Percentiles rank a stretch among this genome's conserved stretches.
These are phyloP conservation scores for Phthorimaea operculella DNA, from an alignment of 1,140 invertebrate genomes.

Conservation along the genomic window DNA sequence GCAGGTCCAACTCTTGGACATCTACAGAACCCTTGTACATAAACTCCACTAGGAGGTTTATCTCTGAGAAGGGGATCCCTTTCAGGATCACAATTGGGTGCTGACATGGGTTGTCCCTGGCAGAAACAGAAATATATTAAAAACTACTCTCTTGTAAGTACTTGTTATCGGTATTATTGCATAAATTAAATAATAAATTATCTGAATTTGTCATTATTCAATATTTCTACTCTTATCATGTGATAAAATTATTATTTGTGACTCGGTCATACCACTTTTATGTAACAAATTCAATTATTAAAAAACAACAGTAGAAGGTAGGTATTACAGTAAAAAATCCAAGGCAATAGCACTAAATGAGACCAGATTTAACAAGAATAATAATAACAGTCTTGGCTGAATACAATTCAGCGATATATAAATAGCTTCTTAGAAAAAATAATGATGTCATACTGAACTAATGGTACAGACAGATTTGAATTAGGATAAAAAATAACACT, in stretches of 20 bases:
- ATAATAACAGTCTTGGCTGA: conserved; percentile 17
- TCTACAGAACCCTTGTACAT: conserved; percentile 80
- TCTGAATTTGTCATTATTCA: conserved; percentile 30
- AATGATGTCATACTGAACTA: conserved; percentile 41
- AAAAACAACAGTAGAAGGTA: background rate
- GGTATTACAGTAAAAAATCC: background rate
- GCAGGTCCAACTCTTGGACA: conserved; percentile 73
- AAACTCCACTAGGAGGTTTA: conserved; percentile 77
- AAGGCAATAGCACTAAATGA: background rate
- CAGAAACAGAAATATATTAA: conserved; percentile 13
- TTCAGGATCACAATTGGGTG: conserved; percentile 79
- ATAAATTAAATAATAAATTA: conserved; percentile 28
- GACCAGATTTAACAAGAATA: conserved; percentile 1
- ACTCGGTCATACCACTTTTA: conserved; percentile 24
- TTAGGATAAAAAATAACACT: conserved; percentile 6
- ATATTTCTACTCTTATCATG: conserved; percentile 38
- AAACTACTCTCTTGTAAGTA: background rate
- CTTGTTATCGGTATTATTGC: background rate
- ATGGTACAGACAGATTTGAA: conserved; percentile 27
- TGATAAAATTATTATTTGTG: conserved; percentile 37
- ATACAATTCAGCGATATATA: conserved; percentile 27
- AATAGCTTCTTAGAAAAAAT: conserved; percentile 40
- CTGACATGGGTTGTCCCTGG: conserved; percentile 76
- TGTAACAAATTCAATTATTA: conserved; percentile 19
- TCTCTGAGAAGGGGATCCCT: conserved; percentile 75